Evolutionary conservation across 2,888 invertebrate genomes (phyloP).

Genomic region (Tipula confusa): DNA sequence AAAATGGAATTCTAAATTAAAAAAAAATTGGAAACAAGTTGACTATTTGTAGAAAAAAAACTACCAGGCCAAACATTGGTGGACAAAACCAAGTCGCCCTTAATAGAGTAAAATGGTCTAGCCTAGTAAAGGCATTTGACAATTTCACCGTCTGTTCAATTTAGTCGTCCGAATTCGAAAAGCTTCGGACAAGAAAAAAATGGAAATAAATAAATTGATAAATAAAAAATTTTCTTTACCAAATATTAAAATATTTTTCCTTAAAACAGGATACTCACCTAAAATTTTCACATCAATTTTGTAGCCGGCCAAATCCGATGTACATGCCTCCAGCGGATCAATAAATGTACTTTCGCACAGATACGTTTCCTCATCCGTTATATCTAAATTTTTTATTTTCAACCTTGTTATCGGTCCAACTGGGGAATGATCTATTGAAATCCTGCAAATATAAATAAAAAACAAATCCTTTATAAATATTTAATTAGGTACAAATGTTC

Average conservation of each 20-base stretch:
- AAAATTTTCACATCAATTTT: slow-evolving; percentile 68
- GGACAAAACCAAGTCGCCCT: no score
- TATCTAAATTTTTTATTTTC: slow-evolving; percentile 51
- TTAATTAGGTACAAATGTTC: neutral
- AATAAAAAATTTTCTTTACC: no score
- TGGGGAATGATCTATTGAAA: slow-evolving; percentile 43
- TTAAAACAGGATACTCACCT: slow-evolving; percentile 55
- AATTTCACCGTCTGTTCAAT: no score
- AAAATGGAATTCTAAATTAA: no score
- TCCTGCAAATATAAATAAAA: slow-evolving; percentile 38
- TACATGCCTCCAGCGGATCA: slow-evolving; percentile 68
- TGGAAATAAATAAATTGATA: no score
- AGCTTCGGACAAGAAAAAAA: no score
- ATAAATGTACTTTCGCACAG: slow-evolving; percentile 76
- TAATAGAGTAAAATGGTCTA: no score
- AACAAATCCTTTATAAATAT: slow-evolving; percentile 27
- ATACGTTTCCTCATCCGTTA: slow-evolving; percentile 70
- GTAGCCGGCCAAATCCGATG: slow-evolving; percentile 60
- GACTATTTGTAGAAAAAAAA: no score
- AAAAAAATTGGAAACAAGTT: no score
- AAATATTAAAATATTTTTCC: neutral
- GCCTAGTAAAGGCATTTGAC: no score
- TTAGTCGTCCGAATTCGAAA: no score
- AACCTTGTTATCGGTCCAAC: slow-evolving; percentile 40
- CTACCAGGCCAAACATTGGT: no score